Base-by-base conservation (phyloP, 2,113 vertebrate genomes). In the Puntigrus tetrazona region DNA sequence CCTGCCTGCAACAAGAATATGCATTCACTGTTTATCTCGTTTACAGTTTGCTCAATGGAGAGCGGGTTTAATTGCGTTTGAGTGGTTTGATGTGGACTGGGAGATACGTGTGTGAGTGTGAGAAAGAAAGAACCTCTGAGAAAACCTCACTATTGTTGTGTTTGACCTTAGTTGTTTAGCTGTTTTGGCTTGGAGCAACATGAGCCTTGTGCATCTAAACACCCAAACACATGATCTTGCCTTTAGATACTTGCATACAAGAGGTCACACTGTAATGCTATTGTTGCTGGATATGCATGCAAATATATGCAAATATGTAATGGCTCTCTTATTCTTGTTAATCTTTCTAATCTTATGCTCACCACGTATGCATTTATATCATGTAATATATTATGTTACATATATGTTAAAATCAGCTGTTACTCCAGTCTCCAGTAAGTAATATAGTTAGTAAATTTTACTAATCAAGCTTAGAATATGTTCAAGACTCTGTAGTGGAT, bases 141-240 rank as follows among this genome's bases (percentile, higher is more conserved):
- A 38, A 74, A 52, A 43, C 38, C n/a, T 67, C 61, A 14, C 27
- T 45, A n/a, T 84, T 72, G 67, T 75, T 57, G 36, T 72, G 27
- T 84, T 82, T 86, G 78, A 84, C 77, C 63, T 72, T 45, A 63
- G 34, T 72, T 77, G 59, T 25, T 6, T 77, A 72, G 77, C 72
- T 29, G 52, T 45, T 27, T 43, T 83, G 14, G 59, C 83, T 57
- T 31, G 31, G 73, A 83, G 80, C 65, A 69, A 72, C 45, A 36
- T 27, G 14, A 74, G 43, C 29, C 7, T 8, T 52, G 38, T 55
- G 52, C 27, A 79, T 41, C 57, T 38, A 67, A 78, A 77, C 86
- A 84, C 31, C 47, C 59, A 65, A 59, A 76, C 83, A 80, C 31
- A 34, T 20, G 47, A 59, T 61, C 20, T 79, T 76, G 38, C 27